Conservation (phyloP, 2,113 vertebrate species). For the Colossoma macropomum region DNA sequence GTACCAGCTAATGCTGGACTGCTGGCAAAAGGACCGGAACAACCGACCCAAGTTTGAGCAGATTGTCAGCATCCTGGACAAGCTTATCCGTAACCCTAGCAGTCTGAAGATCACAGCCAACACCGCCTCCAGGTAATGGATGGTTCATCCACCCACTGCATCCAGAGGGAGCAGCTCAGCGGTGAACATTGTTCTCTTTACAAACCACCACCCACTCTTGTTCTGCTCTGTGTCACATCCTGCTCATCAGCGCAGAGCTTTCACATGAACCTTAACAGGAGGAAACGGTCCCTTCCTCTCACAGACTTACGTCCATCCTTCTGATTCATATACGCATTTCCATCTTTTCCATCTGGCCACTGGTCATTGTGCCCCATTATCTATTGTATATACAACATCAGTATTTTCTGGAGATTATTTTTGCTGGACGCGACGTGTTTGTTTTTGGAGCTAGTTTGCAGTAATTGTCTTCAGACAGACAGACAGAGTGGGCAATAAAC, state of each 20-base stretch:
- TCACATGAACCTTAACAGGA: constrained; percentile 38
- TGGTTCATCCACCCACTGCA: background rate
- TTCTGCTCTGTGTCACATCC: constrained; percentile 18
- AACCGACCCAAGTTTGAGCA: constrained; percentile 98
- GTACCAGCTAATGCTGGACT: constrained; percentile 98
- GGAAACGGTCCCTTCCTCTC: constrained; percentile 38
- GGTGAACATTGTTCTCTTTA: background rate
- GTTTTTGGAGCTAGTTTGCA: constrained; percentile 48
- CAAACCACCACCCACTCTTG: constrained; percentile 31
- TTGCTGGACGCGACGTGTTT: constrained; percentile 41
- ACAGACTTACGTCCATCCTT: constrained; percentile 24
- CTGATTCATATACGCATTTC: constrained; percentile 28
- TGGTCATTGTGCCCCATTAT: constrained; percentile 23
- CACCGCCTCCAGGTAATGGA: constrained; percentile 87
- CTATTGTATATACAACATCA: background rate
- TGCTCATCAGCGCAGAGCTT: constrained; percentile 36
- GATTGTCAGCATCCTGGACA: constrained; percentile 98
- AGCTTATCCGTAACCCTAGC: constrained; percentile 96
- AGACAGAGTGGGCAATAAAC: constrained; percentile 48
- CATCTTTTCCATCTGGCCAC: constrained; percentile 7
- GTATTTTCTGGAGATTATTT: constrained; percentile 30
- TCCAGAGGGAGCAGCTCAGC: background rate
- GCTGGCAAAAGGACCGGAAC: constrained; percentile 98
- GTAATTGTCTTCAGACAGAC: constrained; percentile 37
- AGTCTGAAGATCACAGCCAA: constrained; percentile 96